phyloP scores from a whole-genome alignment of 2,797 vertebrate genomes.

The Gallinago stenura region DNA sequence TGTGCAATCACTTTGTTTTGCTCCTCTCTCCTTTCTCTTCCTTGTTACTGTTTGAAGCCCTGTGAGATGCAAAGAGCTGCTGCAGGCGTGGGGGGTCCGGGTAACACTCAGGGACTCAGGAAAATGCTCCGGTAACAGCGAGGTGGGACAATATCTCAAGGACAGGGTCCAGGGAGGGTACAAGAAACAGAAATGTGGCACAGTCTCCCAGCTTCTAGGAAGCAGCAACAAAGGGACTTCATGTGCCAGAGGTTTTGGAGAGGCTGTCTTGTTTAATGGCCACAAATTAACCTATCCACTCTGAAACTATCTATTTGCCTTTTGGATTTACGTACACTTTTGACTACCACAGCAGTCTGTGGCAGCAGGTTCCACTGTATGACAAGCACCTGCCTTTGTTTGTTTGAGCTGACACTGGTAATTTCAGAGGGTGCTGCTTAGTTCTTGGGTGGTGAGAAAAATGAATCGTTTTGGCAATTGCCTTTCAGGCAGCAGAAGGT shows the following conservation, averaged over 20 bases:
- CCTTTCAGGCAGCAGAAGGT: constrained; percentile 75
- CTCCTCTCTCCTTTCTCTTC: not conserved
- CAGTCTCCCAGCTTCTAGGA: not conserved
- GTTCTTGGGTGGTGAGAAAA: not conserved
- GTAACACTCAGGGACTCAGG: too few relatives aligned
- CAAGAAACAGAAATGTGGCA: not conserved
- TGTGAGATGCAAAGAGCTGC: not conserved
- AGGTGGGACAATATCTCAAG: not conserved
- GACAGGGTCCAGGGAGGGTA: not conserved
- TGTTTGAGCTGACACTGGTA: not conserved
- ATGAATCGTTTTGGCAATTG: not conserved
- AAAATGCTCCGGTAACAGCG: not conserved
- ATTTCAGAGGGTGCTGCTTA: not conserved
- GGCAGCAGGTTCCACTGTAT: not conserved
- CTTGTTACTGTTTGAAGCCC: not conserved
- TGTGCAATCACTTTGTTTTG: fast-evolving
- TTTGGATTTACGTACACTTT: not conserved
- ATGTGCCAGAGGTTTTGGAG: not conserved
- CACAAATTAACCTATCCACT: not conserved
- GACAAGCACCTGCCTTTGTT: not conserved
- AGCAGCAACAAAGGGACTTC: not conserved
- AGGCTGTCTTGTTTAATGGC: not conserved
- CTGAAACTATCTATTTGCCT: not conserved
- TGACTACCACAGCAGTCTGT: not conserved
- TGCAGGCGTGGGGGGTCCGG: fast-evolving